A percentile compares a stretch with the other conserved stretches of the same genome.
These are phyloP conservation scores for Drosophila willistoni DNA, from an alignment of 1,140 invertebrate species.

Conservation along the genomic window DNA sequence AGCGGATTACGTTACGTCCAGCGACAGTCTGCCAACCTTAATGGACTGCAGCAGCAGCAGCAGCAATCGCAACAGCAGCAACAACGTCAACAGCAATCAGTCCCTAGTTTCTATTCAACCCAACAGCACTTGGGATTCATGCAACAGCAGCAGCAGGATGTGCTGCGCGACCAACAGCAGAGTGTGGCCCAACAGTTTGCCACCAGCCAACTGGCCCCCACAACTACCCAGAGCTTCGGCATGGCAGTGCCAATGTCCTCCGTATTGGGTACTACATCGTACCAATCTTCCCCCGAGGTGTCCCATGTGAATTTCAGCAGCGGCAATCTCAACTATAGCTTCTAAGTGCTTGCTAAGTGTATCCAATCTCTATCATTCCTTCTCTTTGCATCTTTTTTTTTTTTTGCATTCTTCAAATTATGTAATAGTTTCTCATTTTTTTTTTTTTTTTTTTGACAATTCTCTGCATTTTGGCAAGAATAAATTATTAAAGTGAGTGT, in stretches of 20 bases:
- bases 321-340: slow-evolving; percentile 65
- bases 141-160: slow-evolving; percentile 67
- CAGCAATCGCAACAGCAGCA: slow-evolving; percentile 16
- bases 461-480: slow-evolving; percentile 10
- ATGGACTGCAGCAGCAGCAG: slow-evolving; percentile 51
- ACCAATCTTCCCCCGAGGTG: slow-evolving; percentile 56
- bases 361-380: background rate
- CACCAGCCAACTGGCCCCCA: slow-evolving; percentile 51
- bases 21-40: slow-evolving; percentile 32
- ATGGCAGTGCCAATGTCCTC: slow-evolving; percentile 47
- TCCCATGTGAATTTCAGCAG: slow-evolving; percentile 66
- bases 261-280: slow-evolving; percentile 42
- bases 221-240: slow-evolving; percentile 47
- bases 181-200: slow-evolving; percentile 61
- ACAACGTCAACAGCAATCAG: slow-evolving; percentile 14
- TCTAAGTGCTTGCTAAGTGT: slow-evolving; percentile 23
- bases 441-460: slow-evolving; percentile 13
- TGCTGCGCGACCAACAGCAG: slow-evolving; percentile 67
- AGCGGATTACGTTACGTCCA: slow-evolving; percentile 21
- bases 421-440: background rate
- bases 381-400: background rate
- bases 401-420: background rate
- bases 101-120: slow-evolving; percentile 55
- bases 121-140: slow-evolving; percentile 66
- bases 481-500: slow-evolving; percentile 10